Percentiles rank a stretch among this genome's conserved stretches.
Evolutionary conservation across 2,797 vertebrate species (phyloP).

Genomic region (Craterocephalus amniculus): DNA sequence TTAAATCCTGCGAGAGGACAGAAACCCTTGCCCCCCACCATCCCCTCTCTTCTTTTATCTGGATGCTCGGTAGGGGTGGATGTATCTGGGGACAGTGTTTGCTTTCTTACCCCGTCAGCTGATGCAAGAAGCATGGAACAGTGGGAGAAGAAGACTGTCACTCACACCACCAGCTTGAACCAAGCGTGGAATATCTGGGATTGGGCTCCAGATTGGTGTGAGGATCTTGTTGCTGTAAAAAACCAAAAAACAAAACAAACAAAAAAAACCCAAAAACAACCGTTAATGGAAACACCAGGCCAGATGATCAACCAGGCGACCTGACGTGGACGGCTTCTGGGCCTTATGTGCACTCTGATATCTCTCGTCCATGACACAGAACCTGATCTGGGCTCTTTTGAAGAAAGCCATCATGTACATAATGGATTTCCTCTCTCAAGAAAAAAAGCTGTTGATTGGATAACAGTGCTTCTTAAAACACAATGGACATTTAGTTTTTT

Average conservation of each 20-base stretch:
- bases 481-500: slow-evolving; percentile 67
- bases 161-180: slow-evolving; percentile 51
- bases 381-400: slow-evolving; percentile 60
- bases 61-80: slow-evolving; percentile 57
- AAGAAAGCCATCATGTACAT: slow-evolving; percentile 69
- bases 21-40: slow-evolving; percentile 53
- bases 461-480: slow-evolving; percentile 66
- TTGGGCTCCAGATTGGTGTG: slow-evolving; percentile 62
- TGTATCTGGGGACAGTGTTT: slow-evolving; percentile 54
- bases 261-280: background rate
- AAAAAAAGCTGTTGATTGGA: slow-evolving; percentile 75
- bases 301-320: slow-evolving; percentile 61
- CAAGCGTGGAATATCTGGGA: slow-evolving; percentile 74
- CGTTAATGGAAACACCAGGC: slow-evolving; percentile 61
- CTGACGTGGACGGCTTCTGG: slow-evolving; percentile 74
- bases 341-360: slow-evolving; percentile 62
- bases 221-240: slow-evolving; percentile 57
- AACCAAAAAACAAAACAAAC: background rate
- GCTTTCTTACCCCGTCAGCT: slow-evolving; percentile 46
- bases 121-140: slow-evolving; percentile 48
- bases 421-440: slow-evolving; percentile 75
- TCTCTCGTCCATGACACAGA: slow-evolving; percentile 63
- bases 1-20: slow-evolving; percentile 56
- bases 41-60: slow-evolving; percentile 48
- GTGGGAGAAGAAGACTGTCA: slow-evolving; percentile 28